phyloP scores from a whole-genome alignment of 2,797 vertebrate species.

The Mico argentatus region DNA sequence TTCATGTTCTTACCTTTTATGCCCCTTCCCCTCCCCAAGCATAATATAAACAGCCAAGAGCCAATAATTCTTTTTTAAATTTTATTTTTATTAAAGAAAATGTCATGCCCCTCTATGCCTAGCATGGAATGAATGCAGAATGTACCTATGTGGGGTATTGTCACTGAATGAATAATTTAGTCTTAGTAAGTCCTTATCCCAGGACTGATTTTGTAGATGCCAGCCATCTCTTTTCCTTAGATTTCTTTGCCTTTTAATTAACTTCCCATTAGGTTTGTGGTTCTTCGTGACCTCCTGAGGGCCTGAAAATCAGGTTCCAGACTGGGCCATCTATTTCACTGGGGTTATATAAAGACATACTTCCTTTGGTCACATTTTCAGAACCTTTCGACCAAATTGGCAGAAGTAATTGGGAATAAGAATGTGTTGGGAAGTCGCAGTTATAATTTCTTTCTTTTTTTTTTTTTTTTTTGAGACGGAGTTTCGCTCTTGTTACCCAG shows the following conservation, averaged over 20 bases:
- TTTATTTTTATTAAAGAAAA: constrained; percentile 3
- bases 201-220: not conserved
- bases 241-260: constrained; percentile 58
- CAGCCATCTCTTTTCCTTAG: not conserved
- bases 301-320: not conserved
- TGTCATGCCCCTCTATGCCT: not conserved
- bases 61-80: not conserved
- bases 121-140: not conserved
- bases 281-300: not conserved
- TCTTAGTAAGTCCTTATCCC: not conserved
- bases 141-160: not conserved
- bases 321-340: not conserved
- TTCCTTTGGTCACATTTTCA: not conserved
- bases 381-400: not conserved
- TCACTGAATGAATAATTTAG: not conserved
- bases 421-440: not conserved
- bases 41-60: not conserved
- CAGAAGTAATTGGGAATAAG: not conserved
- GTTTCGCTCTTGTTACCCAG: no score
- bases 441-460: not conserved
- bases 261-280: not conserved
- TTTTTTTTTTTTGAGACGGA: no score
- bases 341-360: not conserved
- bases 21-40: not conserved
- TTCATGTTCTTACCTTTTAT: not conserved